Conservation (phyloP, 2,113 vertebrate species). For the Nestor notabilis region DNA sequence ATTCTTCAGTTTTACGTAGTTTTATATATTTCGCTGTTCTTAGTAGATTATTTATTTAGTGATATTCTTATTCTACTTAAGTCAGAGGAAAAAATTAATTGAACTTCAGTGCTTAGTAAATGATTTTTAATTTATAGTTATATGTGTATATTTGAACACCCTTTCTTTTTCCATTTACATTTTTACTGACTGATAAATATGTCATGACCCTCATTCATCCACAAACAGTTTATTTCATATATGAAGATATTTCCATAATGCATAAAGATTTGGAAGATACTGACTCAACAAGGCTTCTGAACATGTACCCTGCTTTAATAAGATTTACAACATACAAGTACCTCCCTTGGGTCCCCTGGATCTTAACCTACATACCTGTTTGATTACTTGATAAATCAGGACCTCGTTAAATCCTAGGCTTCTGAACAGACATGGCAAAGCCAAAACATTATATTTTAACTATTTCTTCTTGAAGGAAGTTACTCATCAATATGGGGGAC, state of each 20-base stretch:
- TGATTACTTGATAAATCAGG: background rate
- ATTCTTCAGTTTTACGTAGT: background rate
- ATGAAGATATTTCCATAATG: background rate
- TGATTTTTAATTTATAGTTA: background rate
- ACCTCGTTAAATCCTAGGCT: background rate
- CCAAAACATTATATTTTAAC: background rate
- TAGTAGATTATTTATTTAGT: background rate
- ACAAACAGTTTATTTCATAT: background rate
- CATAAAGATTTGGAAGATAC: background rate
- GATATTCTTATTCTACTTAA: background rate
- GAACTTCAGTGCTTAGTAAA: background rate
- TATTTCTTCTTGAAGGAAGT: background rate
- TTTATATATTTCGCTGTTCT: background rate
- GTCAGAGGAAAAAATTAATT: background rate
- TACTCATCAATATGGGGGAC: background rate
- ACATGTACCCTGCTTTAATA: background rate
- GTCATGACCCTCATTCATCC: background rate
- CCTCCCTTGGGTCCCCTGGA: background rate
- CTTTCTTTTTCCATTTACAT: background rate
- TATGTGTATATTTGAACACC: background rate
- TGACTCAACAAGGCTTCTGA: background rate
- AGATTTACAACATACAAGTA: background rate
- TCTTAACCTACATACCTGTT: background rate
- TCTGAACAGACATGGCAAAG: background rate
- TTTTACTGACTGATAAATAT: background rate